A percentile compares a stretch with the other conserved stretches of the same genome.
Conservation (phyloP, 2,888 invertebrate genomes). For the Acronicta leporina region DNA sequence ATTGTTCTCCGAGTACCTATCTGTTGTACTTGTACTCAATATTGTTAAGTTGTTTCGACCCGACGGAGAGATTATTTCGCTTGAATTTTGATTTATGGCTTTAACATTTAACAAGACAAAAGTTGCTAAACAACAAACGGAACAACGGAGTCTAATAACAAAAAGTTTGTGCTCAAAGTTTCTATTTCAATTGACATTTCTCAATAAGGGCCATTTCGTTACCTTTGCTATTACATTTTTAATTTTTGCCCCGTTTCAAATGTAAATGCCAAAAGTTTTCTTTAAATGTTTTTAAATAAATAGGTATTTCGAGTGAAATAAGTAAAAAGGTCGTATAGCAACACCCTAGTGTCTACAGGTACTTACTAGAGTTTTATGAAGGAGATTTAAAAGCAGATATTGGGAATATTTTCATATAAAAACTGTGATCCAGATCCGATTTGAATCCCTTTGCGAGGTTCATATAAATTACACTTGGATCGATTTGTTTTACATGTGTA, state of each 20-base stretch:
- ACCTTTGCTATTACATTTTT: constrained; percentile 40
- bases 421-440: too few species aligned
- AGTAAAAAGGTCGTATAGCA: background rate
- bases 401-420: too few species aligned
- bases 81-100: constrained; percentile 67
- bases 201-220: constrained; percentile 55
- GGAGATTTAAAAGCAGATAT: too few species aligned
- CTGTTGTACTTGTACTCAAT: constrained; percentile 23
- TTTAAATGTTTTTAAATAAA: constrained; percentile 18
- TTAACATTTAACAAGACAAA: constrained; percentile 65
- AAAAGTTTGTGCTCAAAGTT: constrained; percentile 58
- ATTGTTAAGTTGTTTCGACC: constrained; percentile 51
- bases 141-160: constrained; percentile 61
- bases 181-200: constrained; percentile 57
- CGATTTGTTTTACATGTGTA: too few species aligned
- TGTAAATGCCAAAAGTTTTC: constrained; percentile 22
- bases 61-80: constrained; percentile 56
- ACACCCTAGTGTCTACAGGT: too few species aligned
- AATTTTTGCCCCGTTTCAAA: constrained; percentile 36
- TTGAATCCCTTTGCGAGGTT: too few species aligned
- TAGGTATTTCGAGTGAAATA: constrained; percentile 8
- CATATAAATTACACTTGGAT: too few species aligned
- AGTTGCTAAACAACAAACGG: constrained; percentile 62
- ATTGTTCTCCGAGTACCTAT: constrained; percentile 39
- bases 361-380: too few species aligned